Conservation (phyloP, 2,797 vertebrate species). For the Karalla daura region DNA sequence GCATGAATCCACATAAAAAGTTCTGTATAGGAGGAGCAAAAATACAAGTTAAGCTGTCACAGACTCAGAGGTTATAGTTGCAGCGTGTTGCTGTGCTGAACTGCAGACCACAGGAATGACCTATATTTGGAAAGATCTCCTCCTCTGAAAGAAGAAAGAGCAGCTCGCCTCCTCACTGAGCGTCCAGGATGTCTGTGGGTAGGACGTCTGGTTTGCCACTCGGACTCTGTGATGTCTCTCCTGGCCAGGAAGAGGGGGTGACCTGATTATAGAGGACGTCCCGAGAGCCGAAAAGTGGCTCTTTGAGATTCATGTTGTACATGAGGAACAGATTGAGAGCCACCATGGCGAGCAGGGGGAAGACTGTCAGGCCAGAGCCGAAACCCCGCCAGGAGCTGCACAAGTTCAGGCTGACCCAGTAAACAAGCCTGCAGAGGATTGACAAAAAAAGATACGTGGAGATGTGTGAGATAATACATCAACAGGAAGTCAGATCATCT, state of each 20-base stretch:
- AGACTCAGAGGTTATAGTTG: constrained; percentile 74
- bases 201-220: constrained; percentile 70
- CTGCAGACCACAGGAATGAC: constrained; percentile 83
- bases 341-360: constrained; percentile 81
- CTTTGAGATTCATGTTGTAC: constrained; percentile 71
- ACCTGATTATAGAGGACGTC: constrained; percentile 72
- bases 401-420: constrained; percentile 78
- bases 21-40: constrained; percentile 70
- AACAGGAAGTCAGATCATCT: constrained; percentile 46
- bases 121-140: constrained; percentile 80
- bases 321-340: constrained; percentile 83
- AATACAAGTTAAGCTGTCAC: constrained; percentile 76
- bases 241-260: constrained; percentile 73
- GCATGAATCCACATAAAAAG: constrained; percentile 73
- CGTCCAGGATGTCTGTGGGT: constrained; percentile 75
- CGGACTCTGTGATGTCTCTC: constrained; percentile 64
- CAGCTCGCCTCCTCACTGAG: constrained; percentile 72
- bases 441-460: too few species aligned
- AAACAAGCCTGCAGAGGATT: constrained; percentile 72
- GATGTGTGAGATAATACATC: constrained; percentile 1
- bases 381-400: constrained; percentile 83
- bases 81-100: constrained; percentile 74
- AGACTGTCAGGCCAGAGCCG: constrained; percentile 82
- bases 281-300: constrained; percentile 70
- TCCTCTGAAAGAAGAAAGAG: constrained; percentile 72